Evolutionary conservation across 2,113 vertebrate species (phyloP).

Genomic region (Scophthalmus maximus): DNA sequence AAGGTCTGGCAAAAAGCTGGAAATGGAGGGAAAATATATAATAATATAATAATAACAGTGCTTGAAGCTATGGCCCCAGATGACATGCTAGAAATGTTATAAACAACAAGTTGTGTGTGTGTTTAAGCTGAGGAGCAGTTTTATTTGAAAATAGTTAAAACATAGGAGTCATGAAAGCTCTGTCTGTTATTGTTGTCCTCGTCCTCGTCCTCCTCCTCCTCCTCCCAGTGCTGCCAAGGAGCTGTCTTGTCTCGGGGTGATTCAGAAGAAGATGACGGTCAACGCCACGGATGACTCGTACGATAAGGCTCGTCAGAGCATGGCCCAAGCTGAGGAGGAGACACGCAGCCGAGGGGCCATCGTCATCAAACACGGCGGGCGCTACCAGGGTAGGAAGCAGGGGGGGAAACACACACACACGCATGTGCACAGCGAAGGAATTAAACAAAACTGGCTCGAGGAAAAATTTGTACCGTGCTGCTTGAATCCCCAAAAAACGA

Average conservation of each 20-base stretch:
- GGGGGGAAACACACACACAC: neutral
- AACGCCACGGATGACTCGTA: slow-evolving; percentile 95
- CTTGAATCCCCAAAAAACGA: neutral
- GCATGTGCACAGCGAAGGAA: too few species aligned
- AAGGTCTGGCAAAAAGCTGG: neutral
- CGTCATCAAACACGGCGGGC: slow-evolving; percentile 90
- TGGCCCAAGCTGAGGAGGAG: slow-evolving; percentile 93
- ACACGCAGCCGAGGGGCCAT: slow-evolving; percentile 90
- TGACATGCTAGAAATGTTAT: neutral
- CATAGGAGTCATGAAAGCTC: neutral
- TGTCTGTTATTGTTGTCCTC: neutral
- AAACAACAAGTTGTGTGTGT: slow-evolving; percentile 2
- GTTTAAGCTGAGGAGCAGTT: neutral
- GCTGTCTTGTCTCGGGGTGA: slow-evolving; percentile 91
- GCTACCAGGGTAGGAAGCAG: slow-evolving; percentile 85
- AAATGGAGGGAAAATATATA: neutral
- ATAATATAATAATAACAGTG: neutral
- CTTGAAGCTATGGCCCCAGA: neutral
- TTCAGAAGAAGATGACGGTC: slow-evolving; percentile 95
- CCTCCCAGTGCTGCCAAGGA: slow-evolving; percentile 83
- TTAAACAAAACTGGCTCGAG: too few species aligned
- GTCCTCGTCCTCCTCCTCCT: slow-evolving; percentile 13
- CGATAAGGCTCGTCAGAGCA: slow-evolving; percentile 92
- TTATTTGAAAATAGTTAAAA: neutral
- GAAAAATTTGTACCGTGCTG: slow-evolving; percentile 50